A percentile compares a stretch with the other conserved stretches of the same genome.
Evolutionary conservation across 1,140 invertebrate species (phyloP).

Genomic region (Pentalonia nigronervosa): DNA sequence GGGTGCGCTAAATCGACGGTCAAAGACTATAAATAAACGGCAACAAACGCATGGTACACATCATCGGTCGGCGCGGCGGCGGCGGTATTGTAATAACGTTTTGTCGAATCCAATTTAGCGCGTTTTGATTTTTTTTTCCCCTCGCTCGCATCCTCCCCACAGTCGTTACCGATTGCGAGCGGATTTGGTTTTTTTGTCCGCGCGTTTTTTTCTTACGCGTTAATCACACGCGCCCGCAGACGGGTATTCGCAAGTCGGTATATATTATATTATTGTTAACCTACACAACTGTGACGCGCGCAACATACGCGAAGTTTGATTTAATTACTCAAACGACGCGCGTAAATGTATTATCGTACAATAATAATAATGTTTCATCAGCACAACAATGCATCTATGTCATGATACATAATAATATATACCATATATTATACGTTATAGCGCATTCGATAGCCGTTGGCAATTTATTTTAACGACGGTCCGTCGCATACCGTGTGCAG

Average conservation of each 20-base stretch:
- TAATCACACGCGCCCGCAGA: not conserved
- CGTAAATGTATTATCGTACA: too few relatives aligned
- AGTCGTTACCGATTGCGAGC: not conserved
- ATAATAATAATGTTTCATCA: too few relatives aligned
- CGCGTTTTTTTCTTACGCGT: not conserved
- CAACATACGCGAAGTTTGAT: too few relatives aligned
- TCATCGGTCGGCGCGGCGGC: not conserved
- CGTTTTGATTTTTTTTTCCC: constrained; percentile 39
- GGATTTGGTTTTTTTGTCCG: constrained; percentile 43
- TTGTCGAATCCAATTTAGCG: constrained; percentile 53
- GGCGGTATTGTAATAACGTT: constrained; percentile 45
- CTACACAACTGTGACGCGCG: too few relatives aligned
- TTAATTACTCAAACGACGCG: too few relatives aligned
- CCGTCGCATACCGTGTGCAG: not conserved
- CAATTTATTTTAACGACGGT: constrained; percentile 32
- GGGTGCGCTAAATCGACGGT: constrained; percentile 57
- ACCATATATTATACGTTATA: too few relatives aligned
- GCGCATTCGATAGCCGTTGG: not conserved
- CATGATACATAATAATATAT: too few relatives aligned
- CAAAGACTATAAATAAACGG: constrained; percentile 50
- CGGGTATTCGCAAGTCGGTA: not conserved
- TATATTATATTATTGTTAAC: too few relatives aligned
- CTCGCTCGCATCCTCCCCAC: not conserved
- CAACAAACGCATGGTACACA: constrained; percentile 45
- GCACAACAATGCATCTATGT: too few relatives aligned